These are phyloP conservation scores for Manis javanica DNA, from an alignment of 2,797 vertebrate genomes.

Conservation along the genomic window DNA sequence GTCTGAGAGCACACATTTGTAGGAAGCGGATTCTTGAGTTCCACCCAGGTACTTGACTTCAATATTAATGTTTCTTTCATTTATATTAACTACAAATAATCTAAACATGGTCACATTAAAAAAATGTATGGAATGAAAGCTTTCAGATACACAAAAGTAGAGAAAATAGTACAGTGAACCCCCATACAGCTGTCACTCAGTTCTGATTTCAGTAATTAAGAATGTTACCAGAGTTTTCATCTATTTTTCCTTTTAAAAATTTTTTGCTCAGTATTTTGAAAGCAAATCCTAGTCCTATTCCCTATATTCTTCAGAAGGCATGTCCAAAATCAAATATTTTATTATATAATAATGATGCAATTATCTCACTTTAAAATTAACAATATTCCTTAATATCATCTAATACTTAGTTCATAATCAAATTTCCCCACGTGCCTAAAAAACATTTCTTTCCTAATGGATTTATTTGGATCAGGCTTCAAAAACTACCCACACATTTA, in stretches of 20 bases:
- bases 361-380: conserved; percentile 34
- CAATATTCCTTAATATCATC: background rate
- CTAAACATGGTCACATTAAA: background rate
- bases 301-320: background rate
- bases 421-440: background rate
- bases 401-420: background rate
- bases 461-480: background rate
- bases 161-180: background rate
- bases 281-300: background rate
- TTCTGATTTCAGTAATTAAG: background rate
- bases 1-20: background rate
- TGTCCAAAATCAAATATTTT: background rate
- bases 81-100: background rate
- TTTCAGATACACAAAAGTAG: background rate
- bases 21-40: background rate
- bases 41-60: background rate
- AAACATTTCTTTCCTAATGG: background rate
- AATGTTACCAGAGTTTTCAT: background rate
- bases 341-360: background rate
- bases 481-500: conserved; percentile 9
- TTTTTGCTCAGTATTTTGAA: background rate
- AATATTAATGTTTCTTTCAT: background rate
- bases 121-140: background rate
- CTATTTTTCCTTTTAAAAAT: background rate
- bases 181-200: background rate